Conservation (phyloP, 2,888 invertebrate genomes). For the Drosophila seclusa region DNA sequence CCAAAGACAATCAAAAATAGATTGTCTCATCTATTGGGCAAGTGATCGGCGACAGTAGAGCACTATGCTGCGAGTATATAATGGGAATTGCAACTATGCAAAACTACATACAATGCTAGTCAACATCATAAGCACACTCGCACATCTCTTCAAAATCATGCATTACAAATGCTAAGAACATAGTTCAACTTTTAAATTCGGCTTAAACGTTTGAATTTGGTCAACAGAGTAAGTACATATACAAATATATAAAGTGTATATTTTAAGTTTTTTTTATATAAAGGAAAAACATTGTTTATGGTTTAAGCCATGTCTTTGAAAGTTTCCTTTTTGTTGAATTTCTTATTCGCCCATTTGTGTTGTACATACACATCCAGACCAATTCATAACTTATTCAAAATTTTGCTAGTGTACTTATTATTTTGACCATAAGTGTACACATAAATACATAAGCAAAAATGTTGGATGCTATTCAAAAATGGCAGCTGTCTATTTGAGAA, state of each 20-base stretch:
- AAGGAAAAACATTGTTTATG: too few relatives aligned
- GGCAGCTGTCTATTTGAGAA: constrained; percentile 34
- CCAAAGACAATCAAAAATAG: constrained; percentile 65
- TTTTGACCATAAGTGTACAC: background rate
- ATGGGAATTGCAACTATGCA: background rate
- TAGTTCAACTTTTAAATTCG: background rate
- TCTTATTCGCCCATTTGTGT: background rate
- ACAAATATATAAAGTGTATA: background rate
- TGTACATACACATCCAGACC: background rate
- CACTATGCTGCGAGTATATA: constrained; percentile 36
- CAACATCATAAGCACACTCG: background rate
- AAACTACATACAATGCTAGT: background rate
- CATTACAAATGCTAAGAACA: background rate
- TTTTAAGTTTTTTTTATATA: too few relatives aligned
- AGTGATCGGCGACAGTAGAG: constrained; percentile 52
- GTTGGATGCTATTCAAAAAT: constrained; percentile 65
- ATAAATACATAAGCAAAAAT: constrained; percentile 14
- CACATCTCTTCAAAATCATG: background rate
- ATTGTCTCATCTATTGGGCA: constrained; percentile 65
- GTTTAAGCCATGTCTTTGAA: background rate
- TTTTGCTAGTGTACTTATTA: background rate
- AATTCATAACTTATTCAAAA: background rate
- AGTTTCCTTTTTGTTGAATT: background rate
- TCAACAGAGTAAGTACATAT: too few relatives aligned
- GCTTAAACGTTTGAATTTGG: background rate